phyloP scores from a whole-genome alignment of 2,797 vertebrate genomes.

The Xiphophorus birchmanni region DNA sequence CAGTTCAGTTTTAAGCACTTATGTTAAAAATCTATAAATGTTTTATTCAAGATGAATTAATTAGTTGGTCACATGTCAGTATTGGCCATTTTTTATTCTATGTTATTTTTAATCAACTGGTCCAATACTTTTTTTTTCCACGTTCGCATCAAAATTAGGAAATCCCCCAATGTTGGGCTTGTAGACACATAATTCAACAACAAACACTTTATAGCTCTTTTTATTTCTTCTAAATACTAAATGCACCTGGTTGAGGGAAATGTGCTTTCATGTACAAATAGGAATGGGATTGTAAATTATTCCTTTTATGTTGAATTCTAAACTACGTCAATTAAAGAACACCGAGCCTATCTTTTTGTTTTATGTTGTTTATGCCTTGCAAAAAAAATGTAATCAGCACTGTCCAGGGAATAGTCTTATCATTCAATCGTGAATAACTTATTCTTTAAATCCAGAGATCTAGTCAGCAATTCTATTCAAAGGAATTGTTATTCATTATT shows the following conservation, averaged over 20 bases:
- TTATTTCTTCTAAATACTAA: not conserved
- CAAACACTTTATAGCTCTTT: not conserved
- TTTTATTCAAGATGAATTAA: not conserved
- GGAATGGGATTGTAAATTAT: not conserved
- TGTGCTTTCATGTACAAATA: not conserved
- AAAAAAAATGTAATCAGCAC: not conserved
- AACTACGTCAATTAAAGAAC: not conserved
- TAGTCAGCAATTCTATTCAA: not conserved
- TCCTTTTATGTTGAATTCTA: not conserved
- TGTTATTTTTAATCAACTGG: not conserved
- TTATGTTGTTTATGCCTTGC: not conserved
- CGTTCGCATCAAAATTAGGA: not conserved
- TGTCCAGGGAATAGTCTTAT: not conserved
- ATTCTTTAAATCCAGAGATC: not conserved
- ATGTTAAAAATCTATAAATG: not conserved
- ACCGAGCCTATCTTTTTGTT: not conserved
- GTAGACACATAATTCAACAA: not conserved
- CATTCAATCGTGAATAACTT: not conserved
- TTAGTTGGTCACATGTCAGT: not conserved
- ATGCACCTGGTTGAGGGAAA: not conserved
- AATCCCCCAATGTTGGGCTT: not conserved
- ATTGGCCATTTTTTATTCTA: not conserved
- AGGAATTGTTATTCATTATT: not conserved
- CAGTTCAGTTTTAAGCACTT: not conserved
- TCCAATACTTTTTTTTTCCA: not conserved